These are phyloP conservation scores for Linyphia triangularis DNA, from an alignment of 2,888 invertebrate genomes.

Conservation along the genomic window DNA sequence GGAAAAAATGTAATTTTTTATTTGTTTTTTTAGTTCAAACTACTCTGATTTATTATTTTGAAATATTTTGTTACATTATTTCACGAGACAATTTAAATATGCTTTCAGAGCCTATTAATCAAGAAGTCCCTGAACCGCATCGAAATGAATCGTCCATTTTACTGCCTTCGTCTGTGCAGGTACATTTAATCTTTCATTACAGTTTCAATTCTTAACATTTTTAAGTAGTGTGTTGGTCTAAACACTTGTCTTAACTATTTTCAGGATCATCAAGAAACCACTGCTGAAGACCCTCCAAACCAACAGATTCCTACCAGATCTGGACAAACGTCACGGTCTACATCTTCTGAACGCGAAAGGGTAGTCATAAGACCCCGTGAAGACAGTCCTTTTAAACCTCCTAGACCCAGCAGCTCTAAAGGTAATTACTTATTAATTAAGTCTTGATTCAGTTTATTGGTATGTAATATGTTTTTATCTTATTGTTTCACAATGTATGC, in stretches of 20 bases:
- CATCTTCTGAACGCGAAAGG: conserved; percentile 52
- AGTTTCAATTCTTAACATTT: background rate
- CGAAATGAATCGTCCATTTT: conserved; percentile 11
- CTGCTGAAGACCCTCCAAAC: conserved; percentile 66
- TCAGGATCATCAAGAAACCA: conserved; percentile 42
- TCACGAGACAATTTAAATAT: too few relatives aligned
- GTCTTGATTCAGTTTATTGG: background rate
- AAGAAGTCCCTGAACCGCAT: conserved; percentile 72
- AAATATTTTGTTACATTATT: too few relatives aligned
- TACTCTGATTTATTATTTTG: too few relatives aligned
- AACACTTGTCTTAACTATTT: background rate
- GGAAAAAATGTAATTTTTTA: too few relatives aligned
- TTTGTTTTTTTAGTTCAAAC: too few relatives aligned
- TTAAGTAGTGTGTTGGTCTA: background rate
- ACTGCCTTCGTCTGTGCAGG: background rate
- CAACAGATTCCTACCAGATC: conserved; percentile 65
- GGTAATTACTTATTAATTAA: background rate
- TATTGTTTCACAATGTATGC: background rate
- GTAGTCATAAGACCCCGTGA: conserved; percentile 67
- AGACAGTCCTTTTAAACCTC: conserved; percentile 75
- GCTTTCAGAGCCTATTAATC: conserved; percentile 78
- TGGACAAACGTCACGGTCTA: conserved; percentile 52
- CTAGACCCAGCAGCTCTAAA: conserved; percentile 49
- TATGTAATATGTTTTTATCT: background rate
- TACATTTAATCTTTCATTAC: background rate